phyloP scores from a whole-genome alignment of 2,888 invertebrate species.

The Phengaris alcon region DNA sequence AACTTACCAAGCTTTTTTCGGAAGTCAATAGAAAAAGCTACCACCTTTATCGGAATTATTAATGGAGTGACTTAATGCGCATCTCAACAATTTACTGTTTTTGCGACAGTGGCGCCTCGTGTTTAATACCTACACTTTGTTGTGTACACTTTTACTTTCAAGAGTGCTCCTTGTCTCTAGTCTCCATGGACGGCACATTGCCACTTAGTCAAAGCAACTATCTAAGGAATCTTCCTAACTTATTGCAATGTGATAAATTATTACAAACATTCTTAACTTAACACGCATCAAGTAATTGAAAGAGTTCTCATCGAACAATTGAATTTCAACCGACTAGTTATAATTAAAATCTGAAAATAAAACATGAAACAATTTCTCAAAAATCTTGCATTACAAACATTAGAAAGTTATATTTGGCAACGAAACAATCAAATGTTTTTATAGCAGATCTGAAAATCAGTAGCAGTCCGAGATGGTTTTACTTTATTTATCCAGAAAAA shows the following conservation, averaged over 20 bases:
- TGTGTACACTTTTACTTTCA: too few species aligned
- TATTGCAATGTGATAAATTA: background rate
- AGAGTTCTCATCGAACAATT: conserved; percentile 18
- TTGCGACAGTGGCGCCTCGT: too few species aligned
- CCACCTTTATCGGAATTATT: too few species aligned
- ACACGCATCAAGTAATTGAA: background rate
- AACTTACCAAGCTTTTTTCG: too few species aligned
- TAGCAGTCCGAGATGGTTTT: background rate
- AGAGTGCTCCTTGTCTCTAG: too few species aligned
- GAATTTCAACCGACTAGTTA: background rate
- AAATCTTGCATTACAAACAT: background rate
- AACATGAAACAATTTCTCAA: background rate
- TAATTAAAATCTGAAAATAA: conserved; percentile 8
- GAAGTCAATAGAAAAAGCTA: too few species aligned
- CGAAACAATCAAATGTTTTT: background rate
- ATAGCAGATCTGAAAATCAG: background rate
- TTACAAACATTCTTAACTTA: conserved; percentile 6
- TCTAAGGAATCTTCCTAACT: background rate
- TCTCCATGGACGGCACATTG: too few species aligned
- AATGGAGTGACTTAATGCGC: too few species aligned
- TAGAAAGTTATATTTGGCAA: background rate
- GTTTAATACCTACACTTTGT: too few species aligned
- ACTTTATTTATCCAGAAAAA: background rate
- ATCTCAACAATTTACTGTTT: too few species aligned
- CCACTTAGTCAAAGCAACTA: background rate